Evolutionary conservation across 2,113 vertebrate genomes (phyloP), one percentile per base, ranked within the genome.

Genomic region (Pygoscelis antarcticus): DNA sequence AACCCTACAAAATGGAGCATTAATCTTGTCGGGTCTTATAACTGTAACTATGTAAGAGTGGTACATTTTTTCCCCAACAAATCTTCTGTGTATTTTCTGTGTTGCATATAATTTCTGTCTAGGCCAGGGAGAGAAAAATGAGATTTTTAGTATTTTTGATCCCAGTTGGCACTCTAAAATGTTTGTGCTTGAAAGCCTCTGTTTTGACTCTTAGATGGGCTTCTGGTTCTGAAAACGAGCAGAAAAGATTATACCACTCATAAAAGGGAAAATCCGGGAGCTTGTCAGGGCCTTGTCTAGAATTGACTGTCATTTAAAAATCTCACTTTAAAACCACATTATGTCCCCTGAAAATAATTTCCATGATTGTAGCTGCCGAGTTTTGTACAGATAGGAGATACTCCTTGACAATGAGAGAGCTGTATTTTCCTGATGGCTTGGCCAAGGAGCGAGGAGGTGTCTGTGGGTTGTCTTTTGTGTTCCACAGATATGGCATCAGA

Each of bases 41-140:
- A 51, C 8, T 52, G 23, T 14, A 42, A 7, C 29, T 71, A 4
- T 40, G 2, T 54, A 40, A 66, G 25, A n/a, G 32, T 16, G 40
- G 10, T 44, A 88, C 8, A 5, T 18, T 81, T 49, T 42, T 58
- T 7, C 0, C 4, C 6, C 4, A 7, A 2, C 13, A 19, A 20
- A 52, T 42, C 42, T 42, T 42, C 42, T 42, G 42, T 61, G 7
- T 27, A 52, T 92, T 81, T 95, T 57, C 22, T 83, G 5, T 66
- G 27, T 61, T 74, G 23, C 5, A 38, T 62, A 58, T 60, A 1
- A 20, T 64, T 89, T 93, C 10, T 78, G 3, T 36, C 11, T 58
- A 75, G 44, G 3, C 5, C 26, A 42, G 36, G 21, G 77, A 79
- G 7, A 68, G 38, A 93, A 90, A 32, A 9, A n/a, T 32, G 2